These are phyloP conservation scores for Campoplex capitator DNA, from an alignment of 2,888 invertebrate species.

Conservation along the genomic window DNA sequence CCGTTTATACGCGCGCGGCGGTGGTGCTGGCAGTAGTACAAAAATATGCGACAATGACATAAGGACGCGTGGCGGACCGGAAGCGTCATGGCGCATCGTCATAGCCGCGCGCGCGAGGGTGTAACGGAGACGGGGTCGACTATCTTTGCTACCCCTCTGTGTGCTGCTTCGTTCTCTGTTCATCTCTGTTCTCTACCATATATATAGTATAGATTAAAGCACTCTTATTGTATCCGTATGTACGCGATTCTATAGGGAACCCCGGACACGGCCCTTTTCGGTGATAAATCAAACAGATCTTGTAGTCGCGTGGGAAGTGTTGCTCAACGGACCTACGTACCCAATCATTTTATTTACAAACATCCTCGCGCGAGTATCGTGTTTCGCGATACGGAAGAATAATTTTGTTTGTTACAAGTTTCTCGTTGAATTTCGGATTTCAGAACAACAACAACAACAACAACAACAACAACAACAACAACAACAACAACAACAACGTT, in stretches of 20 bases:
- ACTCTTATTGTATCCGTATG: conserved; percentile 37
- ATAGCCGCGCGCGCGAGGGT: conserved; percentile 79
- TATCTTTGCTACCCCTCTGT: conserved; percentile 18
- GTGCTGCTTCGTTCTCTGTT: not conserved
- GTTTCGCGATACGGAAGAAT: not conserved
- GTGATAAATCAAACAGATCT: conserved; percentile 79
- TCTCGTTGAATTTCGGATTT: not conserved
- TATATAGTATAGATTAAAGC: conserved; percentile 46
- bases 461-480: not conserved
- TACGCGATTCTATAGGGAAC: not conserved
- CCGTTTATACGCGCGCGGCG: conserved; percentile 21
- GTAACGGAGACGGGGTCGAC: conserved; percentile 66
- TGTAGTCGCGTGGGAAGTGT: conserved; percentile 81
- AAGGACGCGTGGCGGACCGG: conserved; percentile 80
- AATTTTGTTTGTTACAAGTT: conserved; percentile 10
- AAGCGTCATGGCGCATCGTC: conserved; percentile 80
- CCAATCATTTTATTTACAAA: conserved; percentile 74
- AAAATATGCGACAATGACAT: conserved; percentile 71
- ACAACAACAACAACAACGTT: no score
- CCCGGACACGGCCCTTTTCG: conserved; percentile 48
- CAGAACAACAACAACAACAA: not conserved
- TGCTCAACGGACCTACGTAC: conserved; percentile 65
- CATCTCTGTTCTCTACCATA: not conserved
- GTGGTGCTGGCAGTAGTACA: conserved; percentile 28
- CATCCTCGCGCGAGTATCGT: not conserved